Base-by-base conservation (phyloP, 2,888 invertebrate species). In the Hydrotaea cyrtoneurina region DNA sequence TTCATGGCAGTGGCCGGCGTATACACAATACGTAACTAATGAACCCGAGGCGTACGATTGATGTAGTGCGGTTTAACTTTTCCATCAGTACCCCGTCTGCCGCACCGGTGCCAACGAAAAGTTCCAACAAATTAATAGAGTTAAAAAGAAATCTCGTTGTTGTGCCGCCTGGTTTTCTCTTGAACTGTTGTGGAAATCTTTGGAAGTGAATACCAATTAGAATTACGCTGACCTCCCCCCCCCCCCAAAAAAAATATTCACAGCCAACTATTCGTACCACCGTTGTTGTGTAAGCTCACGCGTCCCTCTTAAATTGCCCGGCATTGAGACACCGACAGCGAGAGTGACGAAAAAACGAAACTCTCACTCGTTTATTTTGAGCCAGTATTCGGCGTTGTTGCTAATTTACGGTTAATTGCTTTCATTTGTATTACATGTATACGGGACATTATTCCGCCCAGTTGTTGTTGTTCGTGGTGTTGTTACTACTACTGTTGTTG, bases 361-460 rank as follows among this genome's bases (percentile, higher is more conserved):
- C 46, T 11, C 17, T 0, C 13, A 17, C 10, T n/a, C 46, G 36
- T 39, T 1, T 19, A 31, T 17, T 15, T 26, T 21, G n/a, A 53
- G 10, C 13, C 21, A 46, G 13, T 71, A 26, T 71, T 19, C 43
- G 26, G 15, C 43, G 64, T 79, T 76, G 71, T 76, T 76, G 43
- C 36, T 79, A 76, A 74, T 77, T 80, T 62, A 74, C 69, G 62
- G 59, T 74, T 80, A 80, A 83, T 80, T 80, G 83, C 69, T 36
- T 83, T 80, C 57, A 76, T 76, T 79, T 79, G 66, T 79, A 55
- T 66, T 73, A 53, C 66, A 50, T 11, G n/a, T 13, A n/a, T 39
- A 57, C 36, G 19, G n/a, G 26, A 66, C 39, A 39, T 79, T 55
- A 3, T 55, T 39, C 7, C n/a, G n/a, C n/a, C n/a, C n/a, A n/a